Percentiles rank a stretch among this genome's conserved stretches.
Conservation (phyloP, 2,797 vertebrate species). For the Avahi laniger region DNA sequence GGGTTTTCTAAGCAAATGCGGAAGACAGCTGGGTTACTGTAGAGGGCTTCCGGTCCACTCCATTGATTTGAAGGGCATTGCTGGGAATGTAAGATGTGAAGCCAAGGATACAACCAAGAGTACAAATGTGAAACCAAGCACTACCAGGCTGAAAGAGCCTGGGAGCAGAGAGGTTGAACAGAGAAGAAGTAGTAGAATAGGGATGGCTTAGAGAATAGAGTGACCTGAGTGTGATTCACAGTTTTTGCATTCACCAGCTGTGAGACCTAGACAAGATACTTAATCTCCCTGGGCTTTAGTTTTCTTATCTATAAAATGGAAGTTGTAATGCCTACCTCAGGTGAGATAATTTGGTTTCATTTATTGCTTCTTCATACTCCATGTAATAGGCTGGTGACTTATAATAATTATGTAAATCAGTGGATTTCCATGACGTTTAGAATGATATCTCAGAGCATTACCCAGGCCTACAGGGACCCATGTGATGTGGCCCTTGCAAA, state of each 20-base stretch:
- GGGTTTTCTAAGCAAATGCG: background rate
- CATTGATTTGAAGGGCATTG: background rate
- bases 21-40: background rate
- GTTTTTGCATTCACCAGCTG: background rate
- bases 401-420: background rate
- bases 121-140: background rate
- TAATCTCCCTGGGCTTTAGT: background rate
- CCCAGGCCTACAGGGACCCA: background rate
- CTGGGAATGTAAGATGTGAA: background rate
- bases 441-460: background rate
- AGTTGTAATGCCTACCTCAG: background rate
- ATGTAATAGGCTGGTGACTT: background rate
- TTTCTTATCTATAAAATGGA: background rate
- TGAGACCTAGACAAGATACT: background rate
- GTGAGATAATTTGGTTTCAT: constrained; percentile 7
- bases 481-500: background rate
- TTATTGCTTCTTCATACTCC: background rate
- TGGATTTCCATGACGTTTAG: background rate
- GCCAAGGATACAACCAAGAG: background rate
- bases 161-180: background rate
- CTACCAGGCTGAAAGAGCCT: background rate
- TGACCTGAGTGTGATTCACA: background rate
- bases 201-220: background rate
- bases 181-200: background rate
- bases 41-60: background rate